These are phyloP conservation scores for Coregonus clupeaformis DNA, from an alignment of 2,113 vertebrate species.

Conservation along the genomic window DNA sequence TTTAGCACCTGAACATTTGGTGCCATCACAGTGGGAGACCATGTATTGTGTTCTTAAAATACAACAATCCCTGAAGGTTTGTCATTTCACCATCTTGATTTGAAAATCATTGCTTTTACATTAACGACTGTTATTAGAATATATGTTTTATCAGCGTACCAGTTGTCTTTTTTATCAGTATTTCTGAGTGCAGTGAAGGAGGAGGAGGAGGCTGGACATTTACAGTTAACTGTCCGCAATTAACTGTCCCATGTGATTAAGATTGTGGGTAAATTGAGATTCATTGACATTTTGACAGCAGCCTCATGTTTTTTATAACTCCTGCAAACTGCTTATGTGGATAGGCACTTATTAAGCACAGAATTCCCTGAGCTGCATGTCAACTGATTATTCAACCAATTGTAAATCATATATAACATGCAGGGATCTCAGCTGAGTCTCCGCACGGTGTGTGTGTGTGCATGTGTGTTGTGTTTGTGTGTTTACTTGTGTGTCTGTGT, in stretches of 20 bases:
- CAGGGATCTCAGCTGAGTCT: constrained; percentile 24
- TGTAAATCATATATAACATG: constrained; percentile 62
- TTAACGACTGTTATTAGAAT: too few relatives aligned
- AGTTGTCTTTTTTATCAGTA: background rate
- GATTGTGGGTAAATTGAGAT: constrained; percentile 56
- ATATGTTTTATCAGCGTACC: background rate
- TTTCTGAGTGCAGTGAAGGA: background rate
- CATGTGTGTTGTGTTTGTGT: constrained; percentile 8
- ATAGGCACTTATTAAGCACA: constrained; percentile 61
- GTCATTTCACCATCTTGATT: too few relatives aligned
- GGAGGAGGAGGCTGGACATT: background rate
- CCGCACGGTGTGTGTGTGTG: constrained; percentile 17
- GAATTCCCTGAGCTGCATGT: constrained; percentile 61
- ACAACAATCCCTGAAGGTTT: too few relatives aligned
- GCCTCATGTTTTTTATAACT: constrained; percentile 57
- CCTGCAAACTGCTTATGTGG: constrained; percentile 58
- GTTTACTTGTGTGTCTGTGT: background rate
- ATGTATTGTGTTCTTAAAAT: background rate
- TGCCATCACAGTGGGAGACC: constrained; percentile 22
- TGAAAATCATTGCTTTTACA: too few relatives aligned
- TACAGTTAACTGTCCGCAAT: constrained; percentile 19
- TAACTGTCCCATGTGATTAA: too few relatives aligned
- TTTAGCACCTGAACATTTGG: background rate
- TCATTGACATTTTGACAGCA: constrained; percentile 65
- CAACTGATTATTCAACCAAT: constrained; percentile 61